phyloP scores from a whole-genome alignment of 2,888 invertebrate genomes.

The Eledona agricola region DNA sequence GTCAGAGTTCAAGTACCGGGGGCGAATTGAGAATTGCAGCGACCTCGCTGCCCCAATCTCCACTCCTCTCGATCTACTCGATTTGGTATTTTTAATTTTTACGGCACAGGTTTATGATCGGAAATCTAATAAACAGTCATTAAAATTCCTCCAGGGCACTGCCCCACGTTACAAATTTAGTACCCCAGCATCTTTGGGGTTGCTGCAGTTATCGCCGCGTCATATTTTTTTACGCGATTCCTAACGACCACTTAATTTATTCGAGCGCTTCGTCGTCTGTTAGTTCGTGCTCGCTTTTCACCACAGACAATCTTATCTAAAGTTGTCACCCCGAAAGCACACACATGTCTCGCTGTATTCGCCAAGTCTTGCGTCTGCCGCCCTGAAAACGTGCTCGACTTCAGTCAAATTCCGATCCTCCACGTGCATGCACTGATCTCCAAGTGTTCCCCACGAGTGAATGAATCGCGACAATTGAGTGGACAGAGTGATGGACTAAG shows the following conservation, averaged over 20 bases:
- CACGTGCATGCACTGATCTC: conserved; percentile 22
- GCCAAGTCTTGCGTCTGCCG: conserved; percentile 40
- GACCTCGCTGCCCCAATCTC: too few relatives aligned
- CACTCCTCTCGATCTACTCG: too few relatives aligned
- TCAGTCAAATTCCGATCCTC: conserved; percentile 26
- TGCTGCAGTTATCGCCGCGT: conserved; percentile 2
- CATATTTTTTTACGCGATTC: conserved; percentile 19
- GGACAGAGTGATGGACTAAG: background rate
- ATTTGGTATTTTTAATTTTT: too few relatives aligned
- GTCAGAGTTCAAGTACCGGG: too few relatives aligned
- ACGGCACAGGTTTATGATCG: too few relatives aligned
- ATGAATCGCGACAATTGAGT: background rate
- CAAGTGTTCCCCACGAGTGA: background rate
- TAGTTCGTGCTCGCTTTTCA: conserved; percentile 37
- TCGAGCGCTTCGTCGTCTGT: conserved; percentile 1
- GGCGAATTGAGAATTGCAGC: too few relatives aligned
- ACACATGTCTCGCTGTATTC: conserved; percentile 43
- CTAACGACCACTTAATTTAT: conserved; percentile 18
- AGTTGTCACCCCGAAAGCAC: conserved; percentile 46
- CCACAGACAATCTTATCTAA: conserved; percentile 49
- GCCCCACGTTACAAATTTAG: background rate
- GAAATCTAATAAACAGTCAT: too few relatives aligned
- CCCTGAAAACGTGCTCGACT: conserved; percentile 33
- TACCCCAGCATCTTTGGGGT: background rate
- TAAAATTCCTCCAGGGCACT: too few relatives aligned